Evolutionary conservation across 2,888 invertebrate genomes (phyloP), one percentile per base, ranked within the genome.

Genomic region (Smittia aterrima): DNA sequence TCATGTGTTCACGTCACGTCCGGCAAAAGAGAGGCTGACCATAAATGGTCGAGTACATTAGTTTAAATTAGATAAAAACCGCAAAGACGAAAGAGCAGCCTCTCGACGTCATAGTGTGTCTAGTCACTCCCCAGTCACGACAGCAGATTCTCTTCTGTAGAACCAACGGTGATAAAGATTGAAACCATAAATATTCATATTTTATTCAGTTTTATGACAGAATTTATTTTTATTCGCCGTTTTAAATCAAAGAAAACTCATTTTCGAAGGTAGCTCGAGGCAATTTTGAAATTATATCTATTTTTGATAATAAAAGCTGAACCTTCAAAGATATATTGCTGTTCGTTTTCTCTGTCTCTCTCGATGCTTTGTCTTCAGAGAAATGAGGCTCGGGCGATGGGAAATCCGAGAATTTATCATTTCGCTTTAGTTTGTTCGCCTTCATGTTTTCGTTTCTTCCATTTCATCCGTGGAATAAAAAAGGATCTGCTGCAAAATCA

Each of bases 331-430:
- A 58, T 16, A 58, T 18, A 58, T 58, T 11, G 58, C 58, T 58
- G n/a, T 58, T 58, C 58, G 58, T 58, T 58, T 47, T 38, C 38
- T 38, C 38, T 7, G 38, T 38, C 38, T 38, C 38, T 6, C 11
- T 11, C 38, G 38, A 7, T 38, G 38, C 11, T 4, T 20, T 20
- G 58, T 58, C 47, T 47, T 11, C 47, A 47, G 4, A 47, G 38
- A 58, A 58, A 58, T 20, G 58, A 1, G 22, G 58, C 9, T 20
- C 18, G 20, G 20, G 22, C 1, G 58, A 58, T 20, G 58, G 58
- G 58, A 58, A 58, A 58, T 20, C 58, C 18, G 58, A 58, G 58
- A 58, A 47, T 47, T 47, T 47, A 47, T 47, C 47, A 47, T 47
- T 47, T 11, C 16, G 47, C 16, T 6, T 47, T 47, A 47, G 2